These are phyloP conservation scores for Palythoa grandis DNA, from an alignment of 92 coral and sea anemone species.

Conservation along the genomic window DNA sequence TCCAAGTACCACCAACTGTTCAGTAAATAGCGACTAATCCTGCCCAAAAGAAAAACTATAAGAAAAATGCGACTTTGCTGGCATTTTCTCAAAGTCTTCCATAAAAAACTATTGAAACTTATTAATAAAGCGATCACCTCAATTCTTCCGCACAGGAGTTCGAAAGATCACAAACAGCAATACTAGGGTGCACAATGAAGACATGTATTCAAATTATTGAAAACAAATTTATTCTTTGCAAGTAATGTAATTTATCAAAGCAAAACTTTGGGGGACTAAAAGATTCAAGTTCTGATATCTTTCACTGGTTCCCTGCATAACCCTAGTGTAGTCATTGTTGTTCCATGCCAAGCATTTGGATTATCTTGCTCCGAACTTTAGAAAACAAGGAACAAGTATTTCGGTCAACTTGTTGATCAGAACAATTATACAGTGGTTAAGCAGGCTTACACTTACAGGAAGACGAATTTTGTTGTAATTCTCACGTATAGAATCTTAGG, in stretches of 20 bases:
- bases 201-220: not conserved
- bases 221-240: not conserved
- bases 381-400: not conserved
- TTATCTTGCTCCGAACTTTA: not conserved
- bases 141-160: not conserved
- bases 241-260: not conserved
- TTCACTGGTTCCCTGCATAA: too few species aligned
- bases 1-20: not conserved
- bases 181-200: not conserved
- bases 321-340: too few species aligned
- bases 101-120: not conserved
- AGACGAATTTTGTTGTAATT: too few species aligned
- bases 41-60: not conserved
- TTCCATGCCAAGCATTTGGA: not conserved
- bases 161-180: not conserved
- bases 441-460: too few species aligned
- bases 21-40: not conserved
- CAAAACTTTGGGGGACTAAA: not conserved
- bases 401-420: not conserved
- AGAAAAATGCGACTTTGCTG: not conserved
- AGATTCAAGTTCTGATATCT: too few species aligned
- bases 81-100: not conserved
- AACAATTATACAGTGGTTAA: too few species aligned
- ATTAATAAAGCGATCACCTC: not conserved
- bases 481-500: not conserved